Percentiles rank a stretch among this genome's conserved stretches.
phyloP scores from a whole-genome alignment of 2,113 vertebrate genomes.

The Tapirus terrestris region DNA sequence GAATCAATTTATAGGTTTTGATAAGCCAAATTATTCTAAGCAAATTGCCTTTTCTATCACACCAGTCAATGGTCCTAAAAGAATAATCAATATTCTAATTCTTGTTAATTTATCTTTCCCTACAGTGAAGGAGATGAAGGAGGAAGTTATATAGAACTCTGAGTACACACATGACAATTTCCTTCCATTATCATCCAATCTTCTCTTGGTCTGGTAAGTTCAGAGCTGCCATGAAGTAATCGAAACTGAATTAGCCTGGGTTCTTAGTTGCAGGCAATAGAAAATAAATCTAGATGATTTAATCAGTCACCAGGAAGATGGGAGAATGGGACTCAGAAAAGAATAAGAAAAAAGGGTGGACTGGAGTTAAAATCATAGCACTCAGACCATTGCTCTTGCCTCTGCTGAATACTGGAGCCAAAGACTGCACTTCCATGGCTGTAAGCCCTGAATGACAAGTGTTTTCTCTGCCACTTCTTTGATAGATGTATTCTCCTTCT shows the following conservation, averaged over 20 bases:
- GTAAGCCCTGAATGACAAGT: accelerated
- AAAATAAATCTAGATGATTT: not conserved
- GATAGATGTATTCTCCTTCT: not conserved
- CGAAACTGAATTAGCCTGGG: not conserved
- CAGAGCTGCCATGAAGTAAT: not conserved
- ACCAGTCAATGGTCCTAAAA: not conserved
- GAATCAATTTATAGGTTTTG: not conserved
- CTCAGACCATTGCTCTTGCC: not conserved
- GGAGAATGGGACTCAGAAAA: not conserved
- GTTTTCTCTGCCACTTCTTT: not conserved
- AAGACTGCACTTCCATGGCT: not conserved
- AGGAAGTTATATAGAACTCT: not conserved
- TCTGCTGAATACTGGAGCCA: not conserved
- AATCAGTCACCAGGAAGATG: not conserved
- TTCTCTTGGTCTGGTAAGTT: not conserved
- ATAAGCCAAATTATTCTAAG: not conserved
- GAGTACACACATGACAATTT: not conserved
- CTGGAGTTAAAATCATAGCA: not conserved
- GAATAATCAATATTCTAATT: not conserved
- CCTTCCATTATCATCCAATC: not conserved
- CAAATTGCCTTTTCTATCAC: not conserved
- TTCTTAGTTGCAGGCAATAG: not conserved
- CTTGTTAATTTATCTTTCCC: not conserved
- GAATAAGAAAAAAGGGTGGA: not conserved
- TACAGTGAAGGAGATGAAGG: not conserved